Evolutionary conservation across 1,140 invertebrate genomes (phyloP), one percentile per base, ranked within the genome.

Genomic region (Plodia interpunctella): DNA sequence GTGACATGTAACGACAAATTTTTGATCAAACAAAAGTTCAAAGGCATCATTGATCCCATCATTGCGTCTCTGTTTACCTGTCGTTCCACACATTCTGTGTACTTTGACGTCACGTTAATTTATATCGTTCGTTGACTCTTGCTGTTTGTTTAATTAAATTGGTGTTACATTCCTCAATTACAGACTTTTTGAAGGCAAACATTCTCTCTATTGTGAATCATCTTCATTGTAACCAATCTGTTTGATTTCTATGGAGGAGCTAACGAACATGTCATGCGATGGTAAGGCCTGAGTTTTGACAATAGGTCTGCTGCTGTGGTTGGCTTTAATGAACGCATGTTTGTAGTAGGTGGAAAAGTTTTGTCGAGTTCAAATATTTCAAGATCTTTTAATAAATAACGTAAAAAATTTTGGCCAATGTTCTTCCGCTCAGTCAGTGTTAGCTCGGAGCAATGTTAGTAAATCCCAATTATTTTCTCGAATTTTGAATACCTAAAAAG

Each of bases 161-260:
- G 38, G 38, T 44, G 38, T 44, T 44, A 44, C 38, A n/a, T 44
- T 44, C 38, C 38, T 44, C 38, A 44, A 44, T 44, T 15, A 44
- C 38, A n/a, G 38, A 44, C n/a, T 10, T 44, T 44, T 44, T 44
- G 38, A 15, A 44, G 38, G 38, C 15, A 44, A 44, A 44, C 38
- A 44, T 44, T 44, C 38, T 44, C 15, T 44, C 38, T 44, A 15
- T 44, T 44, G n/a, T 44, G 38, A 15, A 15, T 44, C 38, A 44
- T 44, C 38, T 44, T 44, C 10, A n/a, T 17, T 44, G 38, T 44
- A 17, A 44, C 15, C 38, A 44, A 44, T 44, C 1, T 44, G 38
- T 44, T 44, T 15, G 38, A 17, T 15, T 44, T 44, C 38, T 44
- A 44, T 44, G 10, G 30, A 44, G 38, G n/a, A 44, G 32, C 38